Percentiles rank a stretch among this genome's conserved stretches.
Evolutionary conservation across 2,113 vertebrate species (phyloP).

Genomic region (Propithecus coquereli): DNA sequence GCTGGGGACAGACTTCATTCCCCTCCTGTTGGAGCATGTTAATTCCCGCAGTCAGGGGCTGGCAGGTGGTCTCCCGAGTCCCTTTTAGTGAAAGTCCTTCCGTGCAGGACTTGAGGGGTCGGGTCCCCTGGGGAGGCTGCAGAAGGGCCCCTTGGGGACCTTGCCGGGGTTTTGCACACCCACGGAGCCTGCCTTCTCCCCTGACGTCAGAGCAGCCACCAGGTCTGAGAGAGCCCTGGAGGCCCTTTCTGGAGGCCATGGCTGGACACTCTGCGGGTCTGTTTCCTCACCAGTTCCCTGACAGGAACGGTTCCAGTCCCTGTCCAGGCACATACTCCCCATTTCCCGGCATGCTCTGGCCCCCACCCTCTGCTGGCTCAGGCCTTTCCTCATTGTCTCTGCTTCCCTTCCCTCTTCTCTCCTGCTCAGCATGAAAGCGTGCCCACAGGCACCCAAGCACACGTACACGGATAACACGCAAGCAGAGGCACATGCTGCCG

Average conservation of each 20-base stretch:
- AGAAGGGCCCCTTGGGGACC: background rate
- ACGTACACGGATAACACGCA: background rate
- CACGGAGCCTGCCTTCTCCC: background rate
- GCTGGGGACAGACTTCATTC: background rate
- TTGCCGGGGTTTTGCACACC: background rate
- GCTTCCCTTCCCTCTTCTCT: background rate
- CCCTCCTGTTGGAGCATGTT: background rate
- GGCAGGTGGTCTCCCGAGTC: background rate
- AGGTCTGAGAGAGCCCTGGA: background rate
- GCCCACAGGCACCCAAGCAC: background rate
- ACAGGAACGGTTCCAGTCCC: background rate
- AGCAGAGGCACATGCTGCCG: background rate
- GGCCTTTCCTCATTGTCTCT: background rate
- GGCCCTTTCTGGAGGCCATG: background rate
- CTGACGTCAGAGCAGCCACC: background rate
- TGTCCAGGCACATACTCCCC: background rate
- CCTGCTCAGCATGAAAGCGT: background rate
- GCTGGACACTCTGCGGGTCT: background rate
- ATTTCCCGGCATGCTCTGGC: background rate
- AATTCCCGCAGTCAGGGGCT: rapidly evolving
- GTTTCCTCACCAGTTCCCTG: background rate
- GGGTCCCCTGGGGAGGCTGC: background rate
- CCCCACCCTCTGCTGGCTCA: background rate
- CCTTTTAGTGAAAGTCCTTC: too few relatives aligned
- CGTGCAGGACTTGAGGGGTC: background rate